Evolutionary conservation across 30 jellyfish, hydroid and myxozoan species (phyloP), one percentile per base, ranked within the genome.

Genomic region (Hydra vulgaris): DNA sequence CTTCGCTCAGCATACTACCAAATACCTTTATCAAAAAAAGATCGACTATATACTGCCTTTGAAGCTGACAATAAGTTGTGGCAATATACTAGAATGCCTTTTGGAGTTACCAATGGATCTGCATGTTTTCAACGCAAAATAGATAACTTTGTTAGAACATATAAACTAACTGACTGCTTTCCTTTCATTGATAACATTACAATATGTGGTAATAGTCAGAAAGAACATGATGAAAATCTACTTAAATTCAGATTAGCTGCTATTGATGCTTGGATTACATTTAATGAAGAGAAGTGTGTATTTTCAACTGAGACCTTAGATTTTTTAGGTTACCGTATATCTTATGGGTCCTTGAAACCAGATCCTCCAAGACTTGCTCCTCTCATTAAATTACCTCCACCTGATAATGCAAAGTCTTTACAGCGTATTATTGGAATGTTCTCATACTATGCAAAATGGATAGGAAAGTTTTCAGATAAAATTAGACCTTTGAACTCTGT

Each of bases 321-420:
- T 55, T 21, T 85, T n/a, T 78, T 85, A 8, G 95, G 97, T 27
- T 84, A 83, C 71, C 82, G 25, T 15, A 53, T 89, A 16, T 27
- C 80, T n/a, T 72, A 85, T 21, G 88, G 88, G 40, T 55, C 66
- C 54, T 73, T 89, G 54, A 84, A 75, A 74, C 92, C 96, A 26
- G 95, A 89, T 56, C 94, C 94, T 15, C 95, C 84, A 3, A 73
- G 95, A 18, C 86, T 85, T 15, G 61, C 66, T 18, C 96, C 97
- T 52, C 89, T 85, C 54, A 67, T n/a, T 24, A 85, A 85, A 27
- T 66, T 85, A 19, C 89, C 97, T 56, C 78, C 81, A 18, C 92
- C 96, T 68, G 70, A 26, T 24, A 74, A 84, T 70, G 68, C 70
- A 22, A 54, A 27, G 66, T 66, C 88, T 7, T 88, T 56, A 70